Conservation (phyloP, 2,113 vertebrate species). For the Xyliphius kryptos region DNA sequence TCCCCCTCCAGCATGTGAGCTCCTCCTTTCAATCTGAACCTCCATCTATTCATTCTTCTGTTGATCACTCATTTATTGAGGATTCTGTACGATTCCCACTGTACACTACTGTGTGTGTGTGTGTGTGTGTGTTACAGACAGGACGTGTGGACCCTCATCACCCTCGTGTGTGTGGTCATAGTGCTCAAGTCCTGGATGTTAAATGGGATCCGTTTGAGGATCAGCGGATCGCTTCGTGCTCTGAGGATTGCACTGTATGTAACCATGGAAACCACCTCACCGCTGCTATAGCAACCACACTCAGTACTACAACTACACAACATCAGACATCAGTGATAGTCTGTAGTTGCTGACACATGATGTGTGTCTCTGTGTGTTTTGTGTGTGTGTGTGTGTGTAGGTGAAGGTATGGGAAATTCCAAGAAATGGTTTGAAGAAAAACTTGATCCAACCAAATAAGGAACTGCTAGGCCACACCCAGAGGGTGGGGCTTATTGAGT, state of each 20-base stretch:
- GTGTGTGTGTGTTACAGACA: constrained; percentile 62
- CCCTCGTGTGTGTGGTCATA: constrained; percentile 83
- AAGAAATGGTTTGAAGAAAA: constrained; percentile 64
- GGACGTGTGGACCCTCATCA: constrained; percentile 84
- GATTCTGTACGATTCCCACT: too few species aligned
- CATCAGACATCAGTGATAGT: too few species aligned
- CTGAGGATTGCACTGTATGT: constrained; percentile 83
- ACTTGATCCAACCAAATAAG: constrained; percentile 70
- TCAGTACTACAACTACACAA: not conserved
- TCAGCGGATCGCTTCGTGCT: constrained; percentile 85
- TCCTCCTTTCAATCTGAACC: too few species aligned
- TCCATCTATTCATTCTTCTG: too few species aligned
- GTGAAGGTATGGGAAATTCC: constrained; percentile 93
- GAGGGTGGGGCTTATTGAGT: constrained; percentile 88
- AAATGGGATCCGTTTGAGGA: constrained; percentile 96
- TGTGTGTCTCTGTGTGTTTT: constrained; percentile 33
- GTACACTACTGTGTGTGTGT: constrained; percentile 15
- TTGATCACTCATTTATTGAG: too few species aligned
- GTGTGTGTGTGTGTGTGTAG: constrained; percentile 53
- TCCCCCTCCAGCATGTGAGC: constrained; percentile 80
- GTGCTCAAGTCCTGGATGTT: constrained; percentile 78
- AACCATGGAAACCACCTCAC: not conserved
- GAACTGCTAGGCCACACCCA: constrained; percentile 77
- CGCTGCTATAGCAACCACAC: not conserved
- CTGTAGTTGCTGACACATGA: too few species aligned